Evolutionary conservation across 2,888 invertebrate genomes (phyloP).

Genomic region (Caenorhabditis parvicauda): DNA sequence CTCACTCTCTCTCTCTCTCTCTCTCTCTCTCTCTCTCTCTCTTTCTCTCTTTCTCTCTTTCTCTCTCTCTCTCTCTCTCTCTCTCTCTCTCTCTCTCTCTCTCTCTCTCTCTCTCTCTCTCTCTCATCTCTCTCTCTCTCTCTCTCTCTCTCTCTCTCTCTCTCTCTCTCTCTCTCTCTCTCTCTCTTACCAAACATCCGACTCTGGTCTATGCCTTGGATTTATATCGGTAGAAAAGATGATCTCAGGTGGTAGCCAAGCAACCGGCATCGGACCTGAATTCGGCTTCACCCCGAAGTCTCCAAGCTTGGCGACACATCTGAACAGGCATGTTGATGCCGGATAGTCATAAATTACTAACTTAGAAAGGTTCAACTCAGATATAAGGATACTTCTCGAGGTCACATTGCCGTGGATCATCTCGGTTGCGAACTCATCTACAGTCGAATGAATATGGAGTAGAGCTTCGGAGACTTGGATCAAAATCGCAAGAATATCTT

Average conservation of each 20-base stretch:
- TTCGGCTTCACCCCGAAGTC: constrained; percentile 54
- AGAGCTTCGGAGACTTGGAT: constrained; percentile 45
- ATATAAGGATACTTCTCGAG: constrained; percentile 53
- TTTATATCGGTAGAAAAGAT: constrained; percentile 46
- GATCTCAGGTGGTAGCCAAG: constrained; percentile 58
- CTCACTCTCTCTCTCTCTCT: too few species aligned
- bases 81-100: too few species aligned
- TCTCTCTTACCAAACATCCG: constrained; percentile 57
- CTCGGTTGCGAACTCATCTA: constrained; percentile 50
- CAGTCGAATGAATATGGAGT: constrained; percentile 49
- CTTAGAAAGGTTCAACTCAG: constrained; percentile 43
- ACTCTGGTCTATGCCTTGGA: constrained; percentile 52
- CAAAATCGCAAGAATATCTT: constrained; percentile 46
- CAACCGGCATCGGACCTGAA: constrained; percentile 51
- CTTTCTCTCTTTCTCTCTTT: too few species aligned
- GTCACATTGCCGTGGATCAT: constrained; percentile 58
- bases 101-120: too few species aligned
- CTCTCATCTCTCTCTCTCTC: too few species aligned
- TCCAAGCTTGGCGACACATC: constrained; percentile 55
- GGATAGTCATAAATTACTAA: constrained; percentile 8
- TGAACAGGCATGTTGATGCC: constrained; percentile 1
- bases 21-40: too few species aligned
- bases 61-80: too few species aligned
- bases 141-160: too few species aligned
- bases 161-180: too few species aligned